Conservation (phyloP, 2,797 vertebrate genomes). For the Clarias fuscus region DNA sequence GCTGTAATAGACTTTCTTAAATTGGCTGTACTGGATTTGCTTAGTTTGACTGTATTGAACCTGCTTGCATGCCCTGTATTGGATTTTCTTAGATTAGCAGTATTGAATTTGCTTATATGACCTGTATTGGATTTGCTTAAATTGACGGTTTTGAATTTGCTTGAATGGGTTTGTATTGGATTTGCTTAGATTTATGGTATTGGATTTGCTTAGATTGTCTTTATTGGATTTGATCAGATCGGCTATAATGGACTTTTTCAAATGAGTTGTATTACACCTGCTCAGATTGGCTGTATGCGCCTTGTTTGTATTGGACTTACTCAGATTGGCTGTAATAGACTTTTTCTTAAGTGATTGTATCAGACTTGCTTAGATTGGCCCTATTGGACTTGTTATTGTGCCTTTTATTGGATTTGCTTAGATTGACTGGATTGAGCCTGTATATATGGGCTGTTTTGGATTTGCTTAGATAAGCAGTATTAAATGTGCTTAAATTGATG, state of each 20-base stretch:
- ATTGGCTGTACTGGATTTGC: not conserved
- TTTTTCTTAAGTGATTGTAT: too few relatives aligned
- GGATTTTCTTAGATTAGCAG: too few relatives aligned
- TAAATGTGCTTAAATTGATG: too few relatives aligned
- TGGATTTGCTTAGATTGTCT: not conserved
- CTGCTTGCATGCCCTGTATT: too few relatives aligned
- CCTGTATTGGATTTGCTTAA: not conserved
- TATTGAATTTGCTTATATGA: too few relatives aligned
- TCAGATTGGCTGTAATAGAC: too few relatives aligned
- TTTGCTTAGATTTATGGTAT: not conserved
- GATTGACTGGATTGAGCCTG: not conserved
- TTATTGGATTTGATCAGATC: not conserved
- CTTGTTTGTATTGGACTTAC: too few relatives aligned
- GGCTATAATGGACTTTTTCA: not conserved
- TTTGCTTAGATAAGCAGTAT: not conserved
- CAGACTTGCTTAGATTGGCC: not conserved
- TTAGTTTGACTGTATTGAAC: too few relatives aligned
- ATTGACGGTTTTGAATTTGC: too few relatives aligned
- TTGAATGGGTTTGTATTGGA: too few relatives aligned
- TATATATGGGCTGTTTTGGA: not conserved
- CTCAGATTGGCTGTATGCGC: not conserved
- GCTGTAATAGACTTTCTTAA: not conserved
- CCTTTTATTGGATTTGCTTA: not conserved
- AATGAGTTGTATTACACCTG: not conserved
- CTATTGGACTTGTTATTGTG: not conserved